Base-by-base conservation (phyloP, 2,113 vertebrate species). In the Cephalopholis sonnerati region DNA sequence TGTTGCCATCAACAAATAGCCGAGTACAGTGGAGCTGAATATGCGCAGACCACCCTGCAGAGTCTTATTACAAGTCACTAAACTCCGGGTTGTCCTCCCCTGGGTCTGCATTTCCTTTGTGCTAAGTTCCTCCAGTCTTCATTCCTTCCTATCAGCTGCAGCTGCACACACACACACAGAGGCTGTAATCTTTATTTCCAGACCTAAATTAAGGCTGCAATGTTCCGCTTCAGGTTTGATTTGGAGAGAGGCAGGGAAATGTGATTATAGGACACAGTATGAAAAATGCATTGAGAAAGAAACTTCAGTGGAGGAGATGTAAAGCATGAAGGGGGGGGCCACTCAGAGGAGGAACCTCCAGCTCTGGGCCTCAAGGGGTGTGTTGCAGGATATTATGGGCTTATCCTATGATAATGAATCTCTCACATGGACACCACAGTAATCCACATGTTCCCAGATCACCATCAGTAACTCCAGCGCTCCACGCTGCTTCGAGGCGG, bases 81-180 rank as follows among this genome's bases (percentile, higher is more conserved):
- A 84, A 64, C 64, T 65, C 12, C 69, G 29, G 80, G 39, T 77
- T 22, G 10, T 25, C 24, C 50, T 54, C 63, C 68, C 50, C 32
- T 25, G 61, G 53, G 67, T 36, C 54, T 68, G 74, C 58, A 84
- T 82, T 88, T 89, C 78, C 78, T 62, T 58, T 87, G 50, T 46
- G 61, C 36, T 57, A 36, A 79, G 86, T 87, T 84, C 87, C 80
- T 81, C 22, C 63, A 57, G 41, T 57, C 39, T 69, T 73, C 39
- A 44, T 24, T 44, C 39, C n/a, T 44, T 16, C 44, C 63, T 55
- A 36, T 70, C 46, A 66, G 54, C 51, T 69, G 69, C 77, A 85
- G 90, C 79, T 79, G 74, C n/a, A 54, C n/a, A 74, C 17, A 57
- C 18, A 36, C 39, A 25, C 1, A 54, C 46, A 57, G 27, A 36